phyloP scores from a whole-genome alignment of 1,140 invertebrate genomes.

The Platorchestia sp. region DNA sequence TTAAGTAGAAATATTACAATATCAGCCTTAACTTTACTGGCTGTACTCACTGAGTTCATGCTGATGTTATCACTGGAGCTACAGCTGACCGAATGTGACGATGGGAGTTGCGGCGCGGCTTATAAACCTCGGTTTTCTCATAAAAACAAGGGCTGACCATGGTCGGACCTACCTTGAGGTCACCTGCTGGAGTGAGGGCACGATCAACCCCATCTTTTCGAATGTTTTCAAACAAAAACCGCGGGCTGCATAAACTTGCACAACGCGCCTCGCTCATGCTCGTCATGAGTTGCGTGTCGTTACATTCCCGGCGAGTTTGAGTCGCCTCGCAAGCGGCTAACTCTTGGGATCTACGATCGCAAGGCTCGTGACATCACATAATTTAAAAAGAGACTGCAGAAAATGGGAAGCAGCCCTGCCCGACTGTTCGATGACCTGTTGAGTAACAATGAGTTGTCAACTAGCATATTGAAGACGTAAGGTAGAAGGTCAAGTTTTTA shows the following conservation, averaged over 20 bases:
- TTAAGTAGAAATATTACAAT: not conserved
- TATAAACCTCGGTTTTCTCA: not conserved
- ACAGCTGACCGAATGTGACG: constrained; percentile 31
- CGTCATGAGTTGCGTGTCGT: not conserved
- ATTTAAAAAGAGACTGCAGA: not conserved
- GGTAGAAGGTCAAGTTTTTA: constrained; percentile 42
- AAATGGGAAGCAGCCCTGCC: constrained; percentile 28
- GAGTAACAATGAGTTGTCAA: not conserved
- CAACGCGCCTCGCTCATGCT: not conserved
- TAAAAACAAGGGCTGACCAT: not conserved
- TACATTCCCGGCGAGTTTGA: not conserved
- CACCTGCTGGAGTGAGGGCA: not conserved
- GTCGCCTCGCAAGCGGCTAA: not conserved
- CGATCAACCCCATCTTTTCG: not conserved
- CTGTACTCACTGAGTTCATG: constrained; percentile 29
- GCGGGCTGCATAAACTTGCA: not conserved
- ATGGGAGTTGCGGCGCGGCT: not conserved
- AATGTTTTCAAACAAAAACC: constrained; percentile 16
- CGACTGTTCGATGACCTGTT: constrained; percentile 5
- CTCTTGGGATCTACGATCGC: not conserved
- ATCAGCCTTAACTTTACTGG: not conserved
- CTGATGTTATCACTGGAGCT: constrained; percentile 30
- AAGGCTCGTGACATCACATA: not conserved
- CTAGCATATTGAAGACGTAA: not conserved
- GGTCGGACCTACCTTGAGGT: not conserved